phyloP scores from a whole-genome alignment of 1,140 invertebrate species.

The Bombus vancouverensis region DNA sequence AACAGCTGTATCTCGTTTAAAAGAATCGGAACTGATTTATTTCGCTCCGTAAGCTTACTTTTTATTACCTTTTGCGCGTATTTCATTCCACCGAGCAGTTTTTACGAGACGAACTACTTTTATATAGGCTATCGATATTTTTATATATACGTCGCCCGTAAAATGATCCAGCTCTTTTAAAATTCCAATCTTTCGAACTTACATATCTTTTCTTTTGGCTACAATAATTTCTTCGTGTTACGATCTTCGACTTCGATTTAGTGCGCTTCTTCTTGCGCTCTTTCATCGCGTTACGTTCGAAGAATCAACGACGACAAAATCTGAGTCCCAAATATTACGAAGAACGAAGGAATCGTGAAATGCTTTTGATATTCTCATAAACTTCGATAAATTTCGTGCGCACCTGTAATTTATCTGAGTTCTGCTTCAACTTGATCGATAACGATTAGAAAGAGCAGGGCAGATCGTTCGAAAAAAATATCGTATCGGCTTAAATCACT shows the following conservation, averaged over 20 bases:
- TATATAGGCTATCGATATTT: constrained; percentile 40
- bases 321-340: neutral
- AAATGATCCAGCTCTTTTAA: neutral
- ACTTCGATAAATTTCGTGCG: constrained; percentile 61
- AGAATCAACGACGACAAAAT: neutral
- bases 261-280: constrained; percentile 14
- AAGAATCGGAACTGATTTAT: constrained; percentile 43
- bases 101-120: constrained; percentile 18
- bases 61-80: constrained; percentile 15
- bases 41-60: constrained; percentile 19
- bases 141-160: neutral
- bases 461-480: constrained; percentile 54
- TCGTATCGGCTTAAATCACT: constrained; percentile 69
- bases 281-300: constrained; percentile 7
- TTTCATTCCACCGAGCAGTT: constrained; percentile 6
- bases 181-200: neutral
- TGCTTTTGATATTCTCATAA: constrained; percentile 30
- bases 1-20: constrained; percentile 32
- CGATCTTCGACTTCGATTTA: constrained; percentile 12
- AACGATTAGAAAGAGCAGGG: constrained; percentile 60
- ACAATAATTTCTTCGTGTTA: neutral
- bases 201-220: too few relatives aligned
- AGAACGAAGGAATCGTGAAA: constrained; percentile 3
- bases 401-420: constrained; percentile 66
- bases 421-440: constrained; percentile 58